Evolutionary conservation across 2,888 invertebrate species (phyloP).

Genomic region (Blastobasis adustella): DNA sequence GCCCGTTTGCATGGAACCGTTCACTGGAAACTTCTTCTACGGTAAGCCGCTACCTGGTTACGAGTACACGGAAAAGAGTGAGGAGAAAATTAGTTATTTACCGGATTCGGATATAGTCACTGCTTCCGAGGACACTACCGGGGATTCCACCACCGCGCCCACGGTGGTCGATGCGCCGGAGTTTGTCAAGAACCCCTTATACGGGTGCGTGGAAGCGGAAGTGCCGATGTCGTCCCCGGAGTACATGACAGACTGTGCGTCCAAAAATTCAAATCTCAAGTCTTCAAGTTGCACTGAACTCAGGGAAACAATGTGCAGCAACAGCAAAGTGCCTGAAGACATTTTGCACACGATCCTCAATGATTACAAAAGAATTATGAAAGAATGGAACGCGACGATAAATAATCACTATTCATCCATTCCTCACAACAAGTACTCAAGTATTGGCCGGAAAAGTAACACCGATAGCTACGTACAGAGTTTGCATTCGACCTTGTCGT

Average conservation of each 20-base stretch:
- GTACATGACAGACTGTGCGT: constrained; percentile 36
- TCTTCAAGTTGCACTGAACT: constrained; percentile 62
- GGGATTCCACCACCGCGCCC: constrained; percentile 49
- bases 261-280: constrained; percentile 56
- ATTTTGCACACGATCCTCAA: constrained; percentile 46
- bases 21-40: constrained; percentile 66
- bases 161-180: constrained; percentile 57
- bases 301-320: constrained; percentile 45
- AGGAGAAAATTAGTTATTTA: constrained; percentile 58
- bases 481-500: constrained; percentile 53
- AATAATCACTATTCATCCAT: constrained; percentile 51
- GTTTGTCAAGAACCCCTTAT: constrained; percentile 57
- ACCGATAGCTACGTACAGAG: constrained; percentile 50
- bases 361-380: constrained; percentile 67
- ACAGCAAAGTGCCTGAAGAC: constrained; percentile 34
- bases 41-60: constrained; percentile 60
- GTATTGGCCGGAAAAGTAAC: constrained; percentile 40
- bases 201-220: constrained; percentile 51
- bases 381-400: constrained; percentile 64
- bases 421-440: constrained; percentile 40
- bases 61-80: constrained; percentile 47
- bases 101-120: constrained; percentile 63
- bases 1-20: constrained; percentile 61
- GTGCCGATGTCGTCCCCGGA: constrained; percentile 42
- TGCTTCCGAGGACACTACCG: constrained; percentile 53